Percentiles rank a stretch among this genome's conserved stretches.
These are phyloP conservation scores for Octodonta nipae DNA, from an alignment of 2,888 invertebrate species.

Conservation along the genomic window DNA sequence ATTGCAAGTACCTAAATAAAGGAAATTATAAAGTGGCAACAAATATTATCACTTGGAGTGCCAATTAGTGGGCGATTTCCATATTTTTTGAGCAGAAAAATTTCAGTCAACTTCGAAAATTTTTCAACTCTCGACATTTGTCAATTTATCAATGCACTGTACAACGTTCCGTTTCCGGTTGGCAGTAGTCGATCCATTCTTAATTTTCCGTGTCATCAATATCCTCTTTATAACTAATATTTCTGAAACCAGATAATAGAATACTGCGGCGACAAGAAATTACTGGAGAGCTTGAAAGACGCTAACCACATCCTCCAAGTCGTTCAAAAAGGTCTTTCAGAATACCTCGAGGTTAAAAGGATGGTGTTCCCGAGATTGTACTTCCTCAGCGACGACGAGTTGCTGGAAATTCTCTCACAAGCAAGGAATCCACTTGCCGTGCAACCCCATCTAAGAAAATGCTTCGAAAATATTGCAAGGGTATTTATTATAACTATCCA, in stretches of 20 bases:
- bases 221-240: neutral
- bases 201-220: too few relatives aligned
- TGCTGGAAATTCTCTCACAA: conserved; percentile 68
- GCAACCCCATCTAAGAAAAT: conserved; percentile 70
- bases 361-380: conserved; percentile 63
- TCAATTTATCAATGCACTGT: too few relatives aligned
- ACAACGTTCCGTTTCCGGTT: too few relatives aligned
- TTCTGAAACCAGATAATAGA: conserved; percentile 42
- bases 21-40: too few relatives aligned
- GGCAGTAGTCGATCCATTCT: too few relatives aligned
- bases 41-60: too few relatives aligned
- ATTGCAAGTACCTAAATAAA: too few relatives aligned
- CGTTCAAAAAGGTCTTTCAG: conserved; percentile 61
- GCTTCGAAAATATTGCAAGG: conserved; percentile 65
- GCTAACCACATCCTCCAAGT: conserved; percentile 56
- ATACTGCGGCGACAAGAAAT: conserved; percentile 48
- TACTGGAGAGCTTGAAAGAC: conserved; percentile 56
- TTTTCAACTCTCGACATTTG: too few relatives aligned
- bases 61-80: too few relatives aligned
- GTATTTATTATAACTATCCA: conserved; percentile 24
- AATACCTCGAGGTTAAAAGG: conserved; percentile 66
- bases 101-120: too few relatives aligned
- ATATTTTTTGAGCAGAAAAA: too few relatives aligned
- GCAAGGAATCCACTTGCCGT: conserved; percentile 64
- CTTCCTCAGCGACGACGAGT: conserved; percentile 73